Percentiles rank a stretch among this genome's conserved stretches.
phyloP scores from a whole-genome alignment of 2,888 invertebrate species.

The Aphidius colemani region DNA sequence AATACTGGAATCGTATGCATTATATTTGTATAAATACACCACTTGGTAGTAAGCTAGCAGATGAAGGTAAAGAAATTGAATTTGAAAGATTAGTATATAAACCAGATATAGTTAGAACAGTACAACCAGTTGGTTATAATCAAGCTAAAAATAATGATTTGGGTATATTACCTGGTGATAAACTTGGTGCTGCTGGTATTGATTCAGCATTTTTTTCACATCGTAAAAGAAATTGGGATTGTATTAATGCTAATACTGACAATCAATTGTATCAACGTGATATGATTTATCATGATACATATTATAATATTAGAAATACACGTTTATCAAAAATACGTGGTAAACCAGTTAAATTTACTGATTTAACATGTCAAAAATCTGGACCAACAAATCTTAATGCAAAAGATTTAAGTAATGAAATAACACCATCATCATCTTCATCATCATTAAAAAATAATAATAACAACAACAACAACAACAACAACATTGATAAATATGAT shows the following conservation, averaged over 20 bases:
- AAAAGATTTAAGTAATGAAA: slow-evolving; percentile 29
- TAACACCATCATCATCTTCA: neutral
- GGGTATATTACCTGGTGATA: slow-evolving; percentile 74
- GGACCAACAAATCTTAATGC: slow-evolving; percentile 40
- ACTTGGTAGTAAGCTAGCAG: slow-evolving; percentile 61
- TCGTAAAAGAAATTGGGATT: slow-evolving; percentile 69
- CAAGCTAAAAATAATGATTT: slow-evolving; percentile 62
- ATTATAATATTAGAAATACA: slow-evolving; percentile 16
- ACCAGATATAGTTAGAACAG: slow-evolving; percentile 59
- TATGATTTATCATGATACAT: too few species aligned
- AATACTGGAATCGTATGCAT: slow-evolving; percentile 74
- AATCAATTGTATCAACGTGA: slow-evolving; percentile 21
- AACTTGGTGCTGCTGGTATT: slow-evolving; percentile 72
- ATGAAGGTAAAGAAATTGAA: slow-evolving; percentile 60
- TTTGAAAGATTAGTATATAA: slow-evolving; percentile 62
- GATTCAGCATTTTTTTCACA: slow-evolving; percentile 74
- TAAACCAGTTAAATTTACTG: slow-evolving; percentile 45
- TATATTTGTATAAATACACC: slow-evolving; percentile 71
- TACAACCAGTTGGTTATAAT: slow-evolving; percentile 58
- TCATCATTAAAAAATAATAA: neutral
- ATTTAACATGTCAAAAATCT: slow-evolving; percentile 42
- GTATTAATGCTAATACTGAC: slow-evolving; percentile 19
- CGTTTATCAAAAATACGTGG: slow-evolving; percentile 39
- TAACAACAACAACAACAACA: too few species aligned
- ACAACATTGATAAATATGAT: too few species aligned